Evolutionary conservation across 1,140 invertebrate species (phyloP).

Genomic region (Ganaspis sp.): DNA sequence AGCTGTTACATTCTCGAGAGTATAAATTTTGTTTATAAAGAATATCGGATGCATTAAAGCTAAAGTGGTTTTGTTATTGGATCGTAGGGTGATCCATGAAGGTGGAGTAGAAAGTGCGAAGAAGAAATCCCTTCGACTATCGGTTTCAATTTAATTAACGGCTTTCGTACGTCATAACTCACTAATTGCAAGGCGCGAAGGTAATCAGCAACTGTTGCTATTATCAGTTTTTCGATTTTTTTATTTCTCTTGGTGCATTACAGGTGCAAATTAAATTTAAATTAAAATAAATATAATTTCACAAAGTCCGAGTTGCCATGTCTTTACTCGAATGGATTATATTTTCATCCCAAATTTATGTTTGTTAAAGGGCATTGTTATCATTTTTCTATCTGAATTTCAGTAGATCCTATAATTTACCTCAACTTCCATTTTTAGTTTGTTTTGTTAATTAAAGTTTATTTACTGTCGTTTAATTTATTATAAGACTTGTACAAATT

Average conservation of each 20-base stretch:
- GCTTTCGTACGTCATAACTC: slow-evolving; percentile 65
- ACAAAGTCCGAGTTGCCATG: too few species aligned
- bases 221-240: neutral
- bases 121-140: slow-evolving; percentile 63
- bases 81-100: neutral
- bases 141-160: slow-evolving; percentile 71
- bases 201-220: slow-evolving; percentile 18
- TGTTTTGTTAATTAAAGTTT: too few species aligned
- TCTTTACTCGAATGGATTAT: too few species aligned
- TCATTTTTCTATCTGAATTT: too few species aligned
- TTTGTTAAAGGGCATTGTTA: too few species aligned
- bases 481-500: neutral
- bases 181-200: slow-evolving; percentile 68
- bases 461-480: too few species aligned
- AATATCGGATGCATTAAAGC: slow-evolving; percentile 17
- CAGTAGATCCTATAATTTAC: too few species aligned
- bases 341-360: too few species aligned
- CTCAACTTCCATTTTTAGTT: too few species aligned
- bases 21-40: neutral
- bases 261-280: neutral
- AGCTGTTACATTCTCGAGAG: neutral
- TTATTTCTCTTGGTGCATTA: neutral
- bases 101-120: slow-evolving; percentile 54
- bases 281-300: too few species aligned
- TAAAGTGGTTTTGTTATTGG: slow-evolving; percentile 10